Evolutionary conservation across 2,797 vertebrate genomes (phyloP), one percentile per base, ranked within the genome.

Genomic region (Myotis pilosus): DNA sequence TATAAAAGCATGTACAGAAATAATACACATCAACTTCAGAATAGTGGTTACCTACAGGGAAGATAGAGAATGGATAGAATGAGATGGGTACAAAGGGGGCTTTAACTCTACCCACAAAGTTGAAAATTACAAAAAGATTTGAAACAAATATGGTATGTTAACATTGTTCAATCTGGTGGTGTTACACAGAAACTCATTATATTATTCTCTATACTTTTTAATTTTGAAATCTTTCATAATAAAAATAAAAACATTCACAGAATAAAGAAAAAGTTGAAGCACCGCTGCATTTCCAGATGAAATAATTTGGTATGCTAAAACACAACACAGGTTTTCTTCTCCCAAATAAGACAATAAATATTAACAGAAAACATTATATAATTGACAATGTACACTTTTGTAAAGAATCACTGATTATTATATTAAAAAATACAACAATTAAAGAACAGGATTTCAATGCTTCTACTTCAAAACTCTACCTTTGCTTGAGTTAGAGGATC

Each of bases 21-120:
- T 64, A 97, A 96, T 95, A 95, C 55, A 96, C 30, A 96, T 78
- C 78, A 95, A 91, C 76, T 95, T 95, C 82, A 81, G 53, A 94
- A 95, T 25, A 92, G 74, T 91, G 36, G 47, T 93, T 83, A 93
- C 85, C 85, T 86, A 93, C 0, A 60, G 22, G 60, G 5, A 90
- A 38, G 62, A 84, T 74, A 90, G 74, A 90, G 51, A 96, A 92
- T 85, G 82, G 66, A 87, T 20, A 86, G 80, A 96, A 95, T 38
- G 57, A 80, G 51, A 89, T 74, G 76, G 22, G 87, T 83, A 96
- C 89, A 96, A 91, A 87, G 57, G 15, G 53, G 64, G 12, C 62
- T 92, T 95, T 94, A 87, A 86, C 80, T 93, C 25, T 94, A 91
- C 22, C 60, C 76, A 95, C 62, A 91, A 89, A 11, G 64, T 93